Conservation (phyloP, 2,888 invertebrate genomes). For the Nomada flava region DNA sequence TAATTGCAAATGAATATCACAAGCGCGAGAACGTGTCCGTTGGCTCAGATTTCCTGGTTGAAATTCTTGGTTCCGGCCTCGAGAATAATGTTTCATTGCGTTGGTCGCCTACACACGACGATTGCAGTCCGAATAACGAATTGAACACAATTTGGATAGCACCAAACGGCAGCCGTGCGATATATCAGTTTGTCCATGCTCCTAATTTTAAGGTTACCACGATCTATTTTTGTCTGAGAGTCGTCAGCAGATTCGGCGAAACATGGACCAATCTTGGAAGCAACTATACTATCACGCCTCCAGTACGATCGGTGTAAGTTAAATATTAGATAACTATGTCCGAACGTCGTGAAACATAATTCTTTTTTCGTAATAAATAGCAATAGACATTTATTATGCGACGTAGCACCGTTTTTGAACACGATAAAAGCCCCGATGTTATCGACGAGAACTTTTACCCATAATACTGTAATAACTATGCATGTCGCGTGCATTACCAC, state of each 20-base stretch:
- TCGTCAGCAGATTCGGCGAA: conserved; percentile 58
- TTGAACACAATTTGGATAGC: conserved; percentile 65
- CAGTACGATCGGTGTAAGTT: conserved; percentile 73
- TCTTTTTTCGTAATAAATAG: conserved; percentile 17
- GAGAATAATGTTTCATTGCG: conserved; percentile 63
- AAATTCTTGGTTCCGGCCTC: conserved; percentile 72
- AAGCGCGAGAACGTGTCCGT: conserved; percentile 15
- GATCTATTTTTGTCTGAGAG: conserved; percentile 78
- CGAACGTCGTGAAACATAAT: background rate
- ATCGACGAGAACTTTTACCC: conserved; percentile 21
- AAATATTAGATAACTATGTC: conserved; percentile 20
- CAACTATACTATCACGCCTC: conserved; percentile 67
- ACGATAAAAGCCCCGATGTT: conserved; percentile 22
- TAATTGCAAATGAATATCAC: conserved; percentile 26
- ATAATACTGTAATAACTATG: background rate
- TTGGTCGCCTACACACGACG: conserved; percentile 71
- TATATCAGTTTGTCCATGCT: conserved; percentile 69
- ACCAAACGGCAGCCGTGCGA: conserved; percentile 59
- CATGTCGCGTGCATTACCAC: background rate
- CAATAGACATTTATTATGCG: conserved; percentile 26
- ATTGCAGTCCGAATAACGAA: conserved; percentile 63
- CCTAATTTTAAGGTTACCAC: conserved; percentile 74
- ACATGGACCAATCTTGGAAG: conserved; percentile 76
- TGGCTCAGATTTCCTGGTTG: conserved; percentile 43
- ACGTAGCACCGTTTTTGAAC: conserved; percentile 26